Conservation (phyloP, 2,888 invertebrate species). For the Malthinus flaveolus region DNA sequence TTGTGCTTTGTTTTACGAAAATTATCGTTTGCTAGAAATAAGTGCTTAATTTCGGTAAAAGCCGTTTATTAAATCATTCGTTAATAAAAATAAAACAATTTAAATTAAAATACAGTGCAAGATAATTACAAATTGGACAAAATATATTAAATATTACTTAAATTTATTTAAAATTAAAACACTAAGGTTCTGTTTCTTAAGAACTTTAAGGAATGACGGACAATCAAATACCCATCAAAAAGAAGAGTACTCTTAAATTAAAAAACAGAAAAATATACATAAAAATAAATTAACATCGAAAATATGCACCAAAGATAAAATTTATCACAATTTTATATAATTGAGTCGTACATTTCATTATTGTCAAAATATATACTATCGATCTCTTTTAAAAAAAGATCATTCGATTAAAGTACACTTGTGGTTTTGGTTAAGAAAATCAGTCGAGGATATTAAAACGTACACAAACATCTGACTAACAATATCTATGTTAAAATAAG, state of each 20-base stretch:
- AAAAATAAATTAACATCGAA: neutral
- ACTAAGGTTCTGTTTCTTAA: constrained; percentile 19
- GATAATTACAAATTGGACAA: neutral
- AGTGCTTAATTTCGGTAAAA: neutral
- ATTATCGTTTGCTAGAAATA: too few relatives aligned
- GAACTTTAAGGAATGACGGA: constrained; percentile 21
- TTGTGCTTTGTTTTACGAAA: too few relatives aligned
- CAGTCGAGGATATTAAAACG: constrained; percentile 5
- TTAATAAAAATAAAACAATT: constrained; percentile 6
- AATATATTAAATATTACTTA: constrained; percentile 1
- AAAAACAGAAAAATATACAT: neutral
- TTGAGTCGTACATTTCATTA: neutral
- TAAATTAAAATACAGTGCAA: neutral
- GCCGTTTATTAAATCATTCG: neutral
- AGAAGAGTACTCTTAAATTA: neutral
- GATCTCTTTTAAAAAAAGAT: too few relatives aligned
- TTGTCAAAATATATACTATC: neutral
- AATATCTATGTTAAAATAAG: too few relatives aligned
- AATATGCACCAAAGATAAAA: constrained; percentile 4
- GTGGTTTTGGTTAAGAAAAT: constrained; percentile 14
- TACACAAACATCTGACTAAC: too few relatives aligned
- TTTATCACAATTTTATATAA: constrained; percentile 16
- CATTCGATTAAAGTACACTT: constrained; percentile 21
- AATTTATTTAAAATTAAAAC: constrained; percentile 8
- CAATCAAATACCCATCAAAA: constrained; percentile 5